Conservation (phyloP, 2,113 vertebrate species). For the Talpa occidentalis region DNA sequence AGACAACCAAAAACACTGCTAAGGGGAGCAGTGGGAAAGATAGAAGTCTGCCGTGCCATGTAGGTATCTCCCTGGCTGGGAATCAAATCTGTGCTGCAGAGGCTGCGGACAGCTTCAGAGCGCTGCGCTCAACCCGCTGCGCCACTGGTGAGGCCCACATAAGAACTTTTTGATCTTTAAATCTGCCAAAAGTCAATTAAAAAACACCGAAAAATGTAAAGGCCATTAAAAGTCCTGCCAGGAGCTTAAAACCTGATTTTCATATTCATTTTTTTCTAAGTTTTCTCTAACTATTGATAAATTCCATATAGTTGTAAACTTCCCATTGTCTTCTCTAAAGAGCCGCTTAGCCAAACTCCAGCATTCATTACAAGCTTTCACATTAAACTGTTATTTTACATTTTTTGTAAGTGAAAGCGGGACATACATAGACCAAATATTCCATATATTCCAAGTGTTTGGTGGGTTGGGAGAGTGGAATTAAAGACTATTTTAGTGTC, state of each 20-base stretch:
- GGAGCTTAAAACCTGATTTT: background rate
- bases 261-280: background rate
- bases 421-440: background rate
- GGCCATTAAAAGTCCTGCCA: background rate
- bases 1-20: no score
- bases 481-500: background rate
- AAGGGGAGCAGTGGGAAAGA: no score
- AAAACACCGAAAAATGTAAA: background rate
- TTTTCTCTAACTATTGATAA: background rate
- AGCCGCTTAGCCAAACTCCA: background rate
- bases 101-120: no score
- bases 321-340: background rate
- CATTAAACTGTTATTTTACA: background rate
- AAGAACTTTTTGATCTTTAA: no score
- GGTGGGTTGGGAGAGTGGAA: background rate
- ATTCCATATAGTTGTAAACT: background rate
- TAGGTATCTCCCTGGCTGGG: no score
- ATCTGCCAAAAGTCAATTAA: background rate
- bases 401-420: conserved; percentile 29
- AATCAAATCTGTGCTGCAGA: no score
- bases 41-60: no score
- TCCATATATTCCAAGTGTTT: background rate
- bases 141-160: no score
- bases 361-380: background rate
- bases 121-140: no score